These are phyloP conservation scores for Channa striata DNA, from an alignment of 2,797 vertebrate genomes.

Conservation along the genomic window DNA sequence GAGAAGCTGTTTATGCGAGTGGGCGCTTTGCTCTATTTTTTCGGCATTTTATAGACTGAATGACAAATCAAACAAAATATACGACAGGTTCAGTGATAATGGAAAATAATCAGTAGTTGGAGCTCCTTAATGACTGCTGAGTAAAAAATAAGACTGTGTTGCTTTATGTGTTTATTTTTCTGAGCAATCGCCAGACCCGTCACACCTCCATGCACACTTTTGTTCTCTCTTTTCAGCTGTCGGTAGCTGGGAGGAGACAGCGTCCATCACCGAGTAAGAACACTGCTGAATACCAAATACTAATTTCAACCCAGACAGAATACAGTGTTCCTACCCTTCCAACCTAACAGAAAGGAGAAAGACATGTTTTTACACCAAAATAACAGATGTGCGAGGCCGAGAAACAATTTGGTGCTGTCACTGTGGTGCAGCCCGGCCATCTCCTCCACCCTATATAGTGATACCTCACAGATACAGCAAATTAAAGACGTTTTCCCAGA, in stretches of 20 bases:
- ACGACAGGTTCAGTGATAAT: neutral
- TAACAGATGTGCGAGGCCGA: neutral
- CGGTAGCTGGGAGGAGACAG: constrained; percentile 18
- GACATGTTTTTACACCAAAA: neutral
- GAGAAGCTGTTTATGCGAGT: neutral
- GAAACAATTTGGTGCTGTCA: neutral
- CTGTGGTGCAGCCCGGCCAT: neutral
- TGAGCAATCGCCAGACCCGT: neutral
- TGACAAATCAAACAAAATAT: neutral
- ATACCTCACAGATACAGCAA: neutral
- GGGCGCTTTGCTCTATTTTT: neutral
- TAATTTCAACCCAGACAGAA: constrained; percentile 1
- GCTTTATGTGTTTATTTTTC: constrained; percentile 5
- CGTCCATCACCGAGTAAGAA: constrained; percentile 22
- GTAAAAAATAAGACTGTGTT: constrained; percentile 9
- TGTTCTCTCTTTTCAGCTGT: neutral
- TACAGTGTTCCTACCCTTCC: neutral
- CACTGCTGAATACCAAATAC: constrained; percentile 22
- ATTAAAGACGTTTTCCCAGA: too few relatives aligned
- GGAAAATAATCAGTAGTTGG: neutral
- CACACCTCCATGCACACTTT: constrained; percentile 11
- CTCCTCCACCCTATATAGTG: neutral
- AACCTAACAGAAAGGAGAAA: neutral
- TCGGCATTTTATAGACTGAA: constrained; percentile 7
- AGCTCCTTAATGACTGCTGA: neutral